These are phyloP conservation scores for Chalcis sispes DNA, from an alignment of 2,888 invertebrate species.

Conservation along the genomic window DNA sequence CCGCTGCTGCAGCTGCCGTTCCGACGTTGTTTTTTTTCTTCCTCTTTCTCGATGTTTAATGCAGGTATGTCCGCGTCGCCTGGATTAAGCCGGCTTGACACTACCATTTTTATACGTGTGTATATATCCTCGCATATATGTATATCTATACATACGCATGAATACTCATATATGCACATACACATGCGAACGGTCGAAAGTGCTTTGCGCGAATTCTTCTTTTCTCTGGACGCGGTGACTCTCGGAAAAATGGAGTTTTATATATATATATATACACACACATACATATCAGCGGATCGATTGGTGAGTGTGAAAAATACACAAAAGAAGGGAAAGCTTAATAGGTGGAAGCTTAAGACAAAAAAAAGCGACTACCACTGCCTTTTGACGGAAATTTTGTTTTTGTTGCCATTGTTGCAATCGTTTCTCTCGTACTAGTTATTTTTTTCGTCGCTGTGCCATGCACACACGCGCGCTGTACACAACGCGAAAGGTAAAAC, in stretches of 20 bases:
- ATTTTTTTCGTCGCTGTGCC: no score
- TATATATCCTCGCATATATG: no score
- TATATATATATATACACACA: not conserved
- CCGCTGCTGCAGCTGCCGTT: not conserved
- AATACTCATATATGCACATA: no score
- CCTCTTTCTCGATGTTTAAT: constrained; percentile 21
- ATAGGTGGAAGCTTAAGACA: constrained; percentile 7
- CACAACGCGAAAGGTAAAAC: constrained; percentile 21
- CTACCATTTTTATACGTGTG: constrained; percentile 7
- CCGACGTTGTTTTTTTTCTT: constrained; percentile 12
- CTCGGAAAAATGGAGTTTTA: constrained; percentile 2
- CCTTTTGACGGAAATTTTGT: constrained; percentile 7
- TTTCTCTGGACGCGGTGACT: not conserved
- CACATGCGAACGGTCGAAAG: no score
- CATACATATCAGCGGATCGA: constrained; percentile 8
- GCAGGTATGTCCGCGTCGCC: constrained; percentile 15
- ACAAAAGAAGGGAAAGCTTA: constrained; percentile 5
- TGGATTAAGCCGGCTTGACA: constrained; percentile 32
- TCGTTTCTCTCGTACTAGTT: no score
- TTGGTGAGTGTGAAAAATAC: constrained; percentile 15
- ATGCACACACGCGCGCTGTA: no score
- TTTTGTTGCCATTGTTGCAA: no score
- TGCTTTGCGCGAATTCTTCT: not conserved
- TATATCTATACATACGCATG: no score
- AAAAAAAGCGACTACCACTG: constrained; percentile 9